A percentile compares a stretch with the other conserved stretches of the same genome.
Evolutionary conservation across 2,888 invertebrate genomes (phyloP).

Genomic region (Sarcophaga rosellei): DNA sequence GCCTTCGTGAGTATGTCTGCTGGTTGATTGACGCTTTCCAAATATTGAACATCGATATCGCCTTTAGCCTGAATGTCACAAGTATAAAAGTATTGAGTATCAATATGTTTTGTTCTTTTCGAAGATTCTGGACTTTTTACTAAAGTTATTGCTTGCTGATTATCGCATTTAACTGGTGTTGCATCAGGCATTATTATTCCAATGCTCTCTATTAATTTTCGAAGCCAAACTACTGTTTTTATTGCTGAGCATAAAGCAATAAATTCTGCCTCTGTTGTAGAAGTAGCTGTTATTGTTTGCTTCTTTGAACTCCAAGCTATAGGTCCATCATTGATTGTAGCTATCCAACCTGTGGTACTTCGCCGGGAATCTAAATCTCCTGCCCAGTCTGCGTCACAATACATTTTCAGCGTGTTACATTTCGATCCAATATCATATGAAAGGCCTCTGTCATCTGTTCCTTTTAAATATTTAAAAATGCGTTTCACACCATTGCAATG

Average conservation of each 20-base stretch:
- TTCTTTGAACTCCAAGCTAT: conserved; percentile 33
- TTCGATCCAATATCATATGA: not conserved
- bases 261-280: no score
- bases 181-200: not conserved
- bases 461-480: conserved; percentile 30
- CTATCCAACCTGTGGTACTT: no score
- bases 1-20: not conserved
- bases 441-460: not conserved
- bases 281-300: conserved; percentile 38
- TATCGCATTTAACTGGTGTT: conserved; percentile 36
- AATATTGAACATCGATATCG: conserved; percentile 28
- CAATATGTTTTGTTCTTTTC: conserved; percentile 52
- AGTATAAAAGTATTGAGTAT: conserved; percentile 51
- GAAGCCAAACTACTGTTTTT: no score
- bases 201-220: not conserved
- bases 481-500: conserved; percentile 44
- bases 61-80: conserved; percentile 41
- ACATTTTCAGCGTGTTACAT: conserved; percentile 6
- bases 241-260: no score
- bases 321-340: conserved; percentile 18
- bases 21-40: not conserved
- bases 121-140: conserved; percentile 42
- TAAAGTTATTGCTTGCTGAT: conserved; percentile 63
- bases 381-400: conserved; percentile 40
- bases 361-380: conserved; percentile 17